Percentiles rank a stretch among this genome's conserved stretches.
Evolutionary conservation across 1,140 invertebrate species (phyloP).

Genomic region (Carcinoscorpius rotundicauda): DNA sequence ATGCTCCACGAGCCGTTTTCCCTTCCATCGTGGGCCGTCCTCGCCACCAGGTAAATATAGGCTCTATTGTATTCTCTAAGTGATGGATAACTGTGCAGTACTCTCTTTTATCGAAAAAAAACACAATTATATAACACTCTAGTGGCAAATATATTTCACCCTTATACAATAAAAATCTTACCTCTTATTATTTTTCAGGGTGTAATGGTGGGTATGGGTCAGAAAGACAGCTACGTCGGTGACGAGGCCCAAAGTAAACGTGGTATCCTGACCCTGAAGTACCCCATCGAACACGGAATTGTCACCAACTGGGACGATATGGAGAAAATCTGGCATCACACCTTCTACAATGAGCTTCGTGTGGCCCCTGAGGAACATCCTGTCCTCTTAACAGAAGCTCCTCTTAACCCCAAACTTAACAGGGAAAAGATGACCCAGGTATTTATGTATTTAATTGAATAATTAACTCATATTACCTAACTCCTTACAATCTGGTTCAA

Average conservation of each 20-base stretch:
- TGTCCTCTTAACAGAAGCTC: slow-evolving; percentile 80
- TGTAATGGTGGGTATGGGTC: too few relatives aligned
- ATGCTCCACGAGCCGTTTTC: slow-evolving; percentile 77
- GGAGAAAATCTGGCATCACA: slow-evolving; percentile 96
- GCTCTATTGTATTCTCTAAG: too few relatives aligned
- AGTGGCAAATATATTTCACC: too few relatives aligned
- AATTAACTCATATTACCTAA: too few relatives aligned
- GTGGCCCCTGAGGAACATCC: slow-evolving; percentile 89
- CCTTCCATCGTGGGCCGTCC: slow-evolving; percentile 74
- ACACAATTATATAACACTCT: too few relatives aligned
- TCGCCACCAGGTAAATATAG: slow-evolving; percentile 45
- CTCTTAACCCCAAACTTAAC: slow-evolving; percentile 83
- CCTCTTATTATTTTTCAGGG: too few relatives aligned
- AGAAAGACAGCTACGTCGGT: slow-evolving; percentile 50
- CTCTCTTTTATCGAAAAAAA: too few relatives aligned
- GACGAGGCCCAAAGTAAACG: slow-evolving; percentile 86
- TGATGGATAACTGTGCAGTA: too few relatives aligned
- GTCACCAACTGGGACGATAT: slow-evolving; percentile 96
- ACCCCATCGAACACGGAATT: slow-evolving; percentile 58
- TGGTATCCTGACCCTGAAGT: slow-evolving; percentile 82
- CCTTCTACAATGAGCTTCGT: slow-evolving; percentile 88
- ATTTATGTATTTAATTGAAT: neutral
- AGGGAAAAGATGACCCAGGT: slow-evolving; percentile 55
- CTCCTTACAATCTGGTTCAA: too few relatives aligned
- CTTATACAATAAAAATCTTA: too few relatives aligned